Evolutionary conservation across 2,797 vertebrate genomes (phyloP).

Genomic region (Agapornis canus): DNA sequence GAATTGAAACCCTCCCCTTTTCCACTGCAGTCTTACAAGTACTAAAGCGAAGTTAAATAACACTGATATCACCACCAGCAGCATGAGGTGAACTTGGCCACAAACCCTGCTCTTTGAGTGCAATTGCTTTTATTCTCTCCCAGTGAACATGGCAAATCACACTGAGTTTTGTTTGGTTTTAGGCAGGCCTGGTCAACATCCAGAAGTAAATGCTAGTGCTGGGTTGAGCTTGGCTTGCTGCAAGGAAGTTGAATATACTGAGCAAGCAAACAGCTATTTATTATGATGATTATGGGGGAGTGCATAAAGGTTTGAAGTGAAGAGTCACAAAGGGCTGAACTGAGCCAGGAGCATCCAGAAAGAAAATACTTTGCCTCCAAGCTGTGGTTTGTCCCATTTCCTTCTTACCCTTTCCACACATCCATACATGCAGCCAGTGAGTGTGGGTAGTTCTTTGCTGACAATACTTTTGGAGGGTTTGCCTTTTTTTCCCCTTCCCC

Average conservation of each 20-base stretch:
- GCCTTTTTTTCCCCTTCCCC: not conserved
- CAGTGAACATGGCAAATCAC: conserved; percentile 46
- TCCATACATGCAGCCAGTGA: not conserved
- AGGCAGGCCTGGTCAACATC: conserved; percentile 48
- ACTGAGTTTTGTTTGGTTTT: not conserved
- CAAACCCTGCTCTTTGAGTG: not conserved
- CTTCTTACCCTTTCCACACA: conserved; percentile 12
- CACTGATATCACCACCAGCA: not conserved
- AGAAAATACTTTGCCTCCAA: conserved; percentile 10
- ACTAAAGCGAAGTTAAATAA: not conserved
- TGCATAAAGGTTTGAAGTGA: conserved; percentile 2
- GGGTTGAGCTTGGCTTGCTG: conserved; percentile 42
- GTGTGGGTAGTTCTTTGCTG: not conserved
- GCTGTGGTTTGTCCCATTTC: not conserved
- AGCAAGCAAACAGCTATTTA: conserved; percentile 30
- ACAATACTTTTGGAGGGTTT: not conserved
- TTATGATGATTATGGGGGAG: not conserved
- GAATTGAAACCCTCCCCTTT: not conserved
- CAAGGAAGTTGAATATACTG: conserved; percentile 20
- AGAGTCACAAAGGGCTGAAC: conserved; percentile 43
- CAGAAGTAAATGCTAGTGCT: conserved; percentile 41
- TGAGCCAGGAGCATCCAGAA: conserved; percentile 20
- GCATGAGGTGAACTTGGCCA: conserved; percentile 49
- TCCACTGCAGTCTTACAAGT: not conserved
- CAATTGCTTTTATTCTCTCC: conserved; percentile 28